Conservation (phyloP, 2,113 vertebrate species). For the Silurus glanis region DNA sequence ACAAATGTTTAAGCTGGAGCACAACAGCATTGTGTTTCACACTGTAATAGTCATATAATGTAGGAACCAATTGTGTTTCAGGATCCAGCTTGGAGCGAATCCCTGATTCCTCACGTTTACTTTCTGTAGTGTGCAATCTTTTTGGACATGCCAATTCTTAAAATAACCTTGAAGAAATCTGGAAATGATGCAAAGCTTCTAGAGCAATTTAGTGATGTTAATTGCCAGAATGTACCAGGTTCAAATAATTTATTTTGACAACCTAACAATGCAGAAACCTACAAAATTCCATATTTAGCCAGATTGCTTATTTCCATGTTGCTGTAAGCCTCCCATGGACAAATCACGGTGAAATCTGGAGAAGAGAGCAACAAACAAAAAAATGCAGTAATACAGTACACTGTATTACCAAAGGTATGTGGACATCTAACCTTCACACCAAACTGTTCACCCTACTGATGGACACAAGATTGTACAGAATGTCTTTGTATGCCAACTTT, state of each 20-base stretch:
- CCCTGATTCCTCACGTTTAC: not conserved
- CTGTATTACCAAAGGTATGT: not conserved
- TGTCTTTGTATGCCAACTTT: not conserved
- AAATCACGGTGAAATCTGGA: conserved; percentile 88
- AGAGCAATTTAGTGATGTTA: not conserved
- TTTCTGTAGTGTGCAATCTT: not conserved
- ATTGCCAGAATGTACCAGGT: not conserved
- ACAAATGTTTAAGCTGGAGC: not conserved
- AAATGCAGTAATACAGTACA: not conserved
- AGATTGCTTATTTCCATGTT: conserved; percentile 93
- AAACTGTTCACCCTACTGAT: not conserved
- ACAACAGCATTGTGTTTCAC: not conserved
- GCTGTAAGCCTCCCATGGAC: conserved; percentile 93
- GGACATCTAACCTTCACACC: not conserved
- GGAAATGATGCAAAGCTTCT: not conserved
- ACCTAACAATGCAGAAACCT: not conserved
- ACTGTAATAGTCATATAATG: not conserved
- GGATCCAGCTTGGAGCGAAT: not conserved
- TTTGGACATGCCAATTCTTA: not conserved
- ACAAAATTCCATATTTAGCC: conserved; percentile 72
- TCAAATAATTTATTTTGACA: too few relatives aligned
- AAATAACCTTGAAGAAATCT: not conserved
- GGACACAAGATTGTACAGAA: not conserved
- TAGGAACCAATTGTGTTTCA: not conserved
- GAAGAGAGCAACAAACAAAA: not conserved